Percentiles rank a stretch among this genome's conserved stretches.
Evolutionary conservation across 2,113 vertebrate species (phyloP).

Genomic region (Bostrychus sinensis): DNA sequence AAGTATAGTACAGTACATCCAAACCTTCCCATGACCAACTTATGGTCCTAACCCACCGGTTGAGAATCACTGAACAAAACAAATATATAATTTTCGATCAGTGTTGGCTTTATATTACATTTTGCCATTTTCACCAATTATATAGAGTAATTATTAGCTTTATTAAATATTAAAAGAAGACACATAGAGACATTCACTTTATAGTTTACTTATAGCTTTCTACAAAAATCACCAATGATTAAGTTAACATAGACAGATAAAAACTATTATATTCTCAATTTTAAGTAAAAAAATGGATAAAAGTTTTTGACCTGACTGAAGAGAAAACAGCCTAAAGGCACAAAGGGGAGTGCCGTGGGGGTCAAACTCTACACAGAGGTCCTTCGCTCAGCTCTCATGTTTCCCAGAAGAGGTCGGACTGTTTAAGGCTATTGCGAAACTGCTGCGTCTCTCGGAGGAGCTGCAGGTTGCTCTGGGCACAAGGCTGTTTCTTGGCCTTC

Average conservation of each 20-base stretch:
- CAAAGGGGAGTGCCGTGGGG: constrained; percentile 12
- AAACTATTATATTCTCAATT: constrained; percentile 12
- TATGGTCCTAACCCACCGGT: no score
- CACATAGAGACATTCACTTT: background rate
- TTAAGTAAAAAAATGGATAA: constrained; percentile 6
- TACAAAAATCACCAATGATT: constrained; percentile 5
- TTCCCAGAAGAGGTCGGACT: constrained; percentile 85
- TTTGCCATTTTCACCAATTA: background rate
- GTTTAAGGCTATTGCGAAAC: constrained; percentile 82
- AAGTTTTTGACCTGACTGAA: background rate
- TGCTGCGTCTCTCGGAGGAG: constrained; percentile 82
- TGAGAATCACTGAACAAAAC: no score
- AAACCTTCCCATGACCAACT: no score
- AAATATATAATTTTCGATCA: background rate
- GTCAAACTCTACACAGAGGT: constrained; percentile 10
- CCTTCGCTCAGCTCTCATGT: constrained; percentile 62
- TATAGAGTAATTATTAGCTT: constrained; percentile 23
- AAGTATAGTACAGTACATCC: no score
- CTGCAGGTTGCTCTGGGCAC: constrained; percentile 65
- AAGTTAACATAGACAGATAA: background rate
- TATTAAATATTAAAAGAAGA: constrained; percentile 29
- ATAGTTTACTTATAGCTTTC: background rate
- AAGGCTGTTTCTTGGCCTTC: constrained; percentile 56
- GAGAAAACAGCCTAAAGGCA: constrained; percentile 8
- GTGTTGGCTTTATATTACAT: no score